Evolutionary conservation across 2,888 invertebrate genomes (phyloP).

Genomic region (Andrena camellia): DNA sequence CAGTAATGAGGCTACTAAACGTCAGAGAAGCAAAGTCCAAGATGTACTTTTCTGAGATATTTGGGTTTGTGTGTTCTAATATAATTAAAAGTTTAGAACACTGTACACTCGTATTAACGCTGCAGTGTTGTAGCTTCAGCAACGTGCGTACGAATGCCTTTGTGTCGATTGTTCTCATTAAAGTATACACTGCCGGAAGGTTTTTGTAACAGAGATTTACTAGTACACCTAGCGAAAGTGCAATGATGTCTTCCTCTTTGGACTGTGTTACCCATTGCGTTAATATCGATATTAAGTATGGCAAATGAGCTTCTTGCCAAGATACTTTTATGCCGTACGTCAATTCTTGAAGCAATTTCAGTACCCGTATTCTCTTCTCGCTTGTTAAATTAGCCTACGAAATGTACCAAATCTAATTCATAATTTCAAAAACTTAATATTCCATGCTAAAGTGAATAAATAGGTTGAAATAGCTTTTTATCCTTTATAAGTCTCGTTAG

Average conservation of each 20-base stretch:
- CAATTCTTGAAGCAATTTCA: conserved; percentile 90
- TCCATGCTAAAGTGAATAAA: neutral
- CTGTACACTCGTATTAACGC: conserved; percentile 85
- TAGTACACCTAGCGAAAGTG: conserved; percentile 89
- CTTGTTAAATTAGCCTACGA: conserved; percentile 86
- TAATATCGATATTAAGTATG: conserved; percentile 89
- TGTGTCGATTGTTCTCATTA: conserved; percentile 90
- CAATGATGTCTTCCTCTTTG: conserved; percentile 85
- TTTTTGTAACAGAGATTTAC: conserved; percentile 93
- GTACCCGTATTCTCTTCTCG: conserved; percentile 88
- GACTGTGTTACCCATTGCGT: conserved; percentile 88
- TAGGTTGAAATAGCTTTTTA: neutral
- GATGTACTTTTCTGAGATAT: conserved; percentile 85
- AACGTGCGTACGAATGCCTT: conserved; percentile 89
- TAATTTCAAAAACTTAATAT: neutral
- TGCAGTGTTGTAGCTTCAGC: conserved; percentile 86
- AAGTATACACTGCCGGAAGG: conserved; percentile 90
- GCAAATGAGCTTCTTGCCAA: conserved; percentile 92
- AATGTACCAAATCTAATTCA: neutral
- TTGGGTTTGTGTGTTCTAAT: conserved; percentile 86
- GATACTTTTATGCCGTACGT: conserved; percentile 92
- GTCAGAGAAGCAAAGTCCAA: conserved; percentile 86
- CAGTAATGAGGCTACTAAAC: conserved; percentile 85
- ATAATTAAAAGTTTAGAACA: conserved; percentile 87
- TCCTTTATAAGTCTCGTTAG: neutral